Evolutionary conservation across 2,888 invertebrate species (phyloP).

Genomic region (Noctua janthe): DNA sequence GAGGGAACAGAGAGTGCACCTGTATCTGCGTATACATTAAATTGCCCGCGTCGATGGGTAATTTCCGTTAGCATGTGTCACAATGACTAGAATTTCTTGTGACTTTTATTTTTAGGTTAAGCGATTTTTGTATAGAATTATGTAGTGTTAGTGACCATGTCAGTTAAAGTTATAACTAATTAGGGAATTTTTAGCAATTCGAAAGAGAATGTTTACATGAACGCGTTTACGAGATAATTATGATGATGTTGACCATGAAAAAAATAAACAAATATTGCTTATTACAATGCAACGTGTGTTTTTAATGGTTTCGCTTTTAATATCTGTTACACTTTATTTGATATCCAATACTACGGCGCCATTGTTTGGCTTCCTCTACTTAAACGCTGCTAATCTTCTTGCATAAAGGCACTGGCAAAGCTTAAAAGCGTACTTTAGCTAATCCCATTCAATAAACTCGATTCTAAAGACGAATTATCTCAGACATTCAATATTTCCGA

Average conservation of each 20-base stretch:
- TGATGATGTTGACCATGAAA: neutral
- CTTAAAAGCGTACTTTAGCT: conserved; percentile 31
- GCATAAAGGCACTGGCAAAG: conserved; percentile 4
- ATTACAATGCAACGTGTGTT: neutral
- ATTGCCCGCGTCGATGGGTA: neutral
- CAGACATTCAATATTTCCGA: conserved; percentile 16
- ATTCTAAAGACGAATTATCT: conserved; percentile 37
- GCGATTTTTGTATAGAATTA: neutral
- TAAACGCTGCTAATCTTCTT: conserved; percentile 27
- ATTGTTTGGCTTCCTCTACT: conserved; percentile 45
- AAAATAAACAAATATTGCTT: neutral
- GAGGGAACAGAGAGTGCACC: neutral
- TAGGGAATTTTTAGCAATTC: neutral
- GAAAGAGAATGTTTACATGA: neutral
- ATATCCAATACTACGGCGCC: neutral
- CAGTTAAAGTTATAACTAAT: too few species aligned
- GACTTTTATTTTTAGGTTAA: neutral
- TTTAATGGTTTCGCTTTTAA: conserved; percentile 14
- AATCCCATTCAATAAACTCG: conserved; percentile 39
- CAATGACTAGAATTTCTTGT: neutral
- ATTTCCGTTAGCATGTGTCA: neutral
- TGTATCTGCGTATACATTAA: neutral
- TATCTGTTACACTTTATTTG: neutral
- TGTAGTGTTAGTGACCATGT: too few species aligned
- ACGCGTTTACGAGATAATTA: neutral